These are phyloP conservation scores for Microcebus griseorufus DNA, from an alignment of 2,113 vertebrate species.

Conservation along the genomic window DNA sequence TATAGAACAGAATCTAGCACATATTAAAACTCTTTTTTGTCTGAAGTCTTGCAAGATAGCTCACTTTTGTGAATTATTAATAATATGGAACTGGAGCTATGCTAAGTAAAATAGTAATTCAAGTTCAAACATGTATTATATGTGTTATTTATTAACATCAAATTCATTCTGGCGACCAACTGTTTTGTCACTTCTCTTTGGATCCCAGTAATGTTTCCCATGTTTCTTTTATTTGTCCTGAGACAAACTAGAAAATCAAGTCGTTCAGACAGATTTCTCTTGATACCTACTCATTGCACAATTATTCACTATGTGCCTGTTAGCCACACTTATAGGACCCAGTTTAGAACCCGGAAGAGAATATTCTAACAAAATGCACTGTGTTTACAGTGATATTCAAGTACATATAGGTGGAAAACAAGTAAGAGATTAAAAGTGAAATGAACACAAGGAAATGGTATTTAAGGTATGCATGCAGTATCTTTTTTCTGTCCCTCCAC, in stretches of 20 bases:
- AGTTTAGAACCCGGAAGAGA: not conserved
- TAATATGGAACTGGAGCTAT: not conserved
- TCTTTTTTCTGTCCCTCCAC: not conserved
- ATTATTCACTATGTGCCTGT: not conserved
- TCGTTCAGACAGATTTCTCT: not conserved
- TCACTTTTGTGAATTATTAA: not conserved
- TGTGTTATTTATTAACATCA: conserved; percentile 9
- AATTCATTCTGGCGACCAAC: not conserved
- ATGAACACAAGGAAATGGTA: not conserved
- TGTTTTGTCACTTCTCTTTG: not conserved
- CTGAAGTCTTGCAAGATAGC: not conserved
- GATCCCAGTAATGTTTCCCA: not conserved
- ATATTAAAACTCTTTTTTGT: not conserved
- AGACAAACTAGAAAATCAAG: not conserved
- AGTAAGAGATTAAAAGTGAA: not conserved
- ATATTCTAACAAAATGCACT: not conserved
- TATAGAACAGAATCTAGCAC: not conserved
- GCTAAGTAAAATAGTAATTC: not conserved
- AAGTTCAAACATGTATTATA: not conserved
- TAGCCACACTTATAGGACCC: not conserved
- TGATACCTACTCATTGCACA: not conserved
- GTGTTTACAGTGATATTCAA: not conserved
- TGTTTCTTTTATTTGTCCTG: not conserved
- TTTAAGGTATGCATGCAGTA: not conserved
- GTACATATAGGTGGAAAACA: not conserved